These are phyloP conservation scores for Polyergus mexicanus DNA, from an alignment of 1,140 invertebrate genomes.

Conservation along the genomic window DNA sequence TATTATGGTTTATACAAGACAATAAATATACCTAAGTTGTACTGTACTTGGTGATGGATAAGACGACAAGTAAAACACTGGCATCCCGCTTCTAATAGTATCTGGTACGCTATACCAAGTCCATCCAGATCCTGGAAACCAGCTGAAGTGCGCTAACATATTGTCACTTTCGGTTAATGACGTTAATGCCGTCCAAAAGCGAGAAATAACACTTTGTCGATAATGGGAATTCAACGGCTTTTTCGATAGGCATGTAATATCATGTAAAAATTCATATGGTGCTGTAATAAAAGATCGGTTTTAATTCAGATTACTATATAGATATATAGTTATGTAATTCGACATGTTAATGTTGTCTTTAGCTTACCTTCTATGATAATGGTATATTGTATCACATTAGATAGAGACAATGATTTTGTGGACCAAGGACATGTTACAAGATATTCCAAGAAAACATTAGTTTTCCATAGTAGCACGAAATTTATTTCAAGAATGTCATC, in stretches of 20 bases:
- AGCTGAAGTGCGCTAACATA: constrained; percentile 91
- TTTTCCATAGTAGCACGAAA: constrained; percentile 92
- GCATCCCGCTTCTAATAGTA: constrained; percentile 91
- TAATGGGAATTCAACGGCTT: constrained; percentile 90
- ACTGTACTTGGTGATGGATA: constrained; percentile 86
- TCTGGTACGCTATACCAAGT: constrained; percentile 91
- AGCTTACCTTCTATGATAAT: constrained; percentile 89
- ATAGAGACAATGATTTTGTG: constrained; percentile 82
- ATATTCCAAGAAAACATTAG: constrained; percentile 92
- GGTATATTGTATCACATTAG: constrained; percentile 87
- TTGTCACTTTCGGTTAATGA: constrained; percentile 91
- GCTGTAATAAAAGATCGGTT: constrained; percentile 84
- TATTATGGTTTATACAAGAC: neutral
- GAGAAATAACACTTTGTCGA: constrained; percentile 90
- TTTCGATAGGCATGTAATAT: constrained; percentile 91
- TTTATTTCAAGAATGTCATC: constrained; percentile 90
- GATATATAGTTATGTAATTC: neutral
- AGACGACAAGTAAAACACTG: constrained; percentile 90
- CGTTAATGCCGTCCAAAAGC: constrained; percentile 90
- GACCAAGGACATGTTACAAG: constrained; percentile 89
- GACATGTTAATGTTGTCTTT: neutral
- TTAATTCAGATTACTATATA: neutral
- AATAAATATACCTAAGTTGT: constrained; percentile 84
- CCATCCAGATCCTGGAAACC: constrained; percentile 89
- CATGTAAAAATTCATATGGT: constrained; percentile 93